Evolutionary conservation across 2,797 vertebrate genomes (phyloP).

Genomic region (Melanogrammus aeglefinus): DNA sequence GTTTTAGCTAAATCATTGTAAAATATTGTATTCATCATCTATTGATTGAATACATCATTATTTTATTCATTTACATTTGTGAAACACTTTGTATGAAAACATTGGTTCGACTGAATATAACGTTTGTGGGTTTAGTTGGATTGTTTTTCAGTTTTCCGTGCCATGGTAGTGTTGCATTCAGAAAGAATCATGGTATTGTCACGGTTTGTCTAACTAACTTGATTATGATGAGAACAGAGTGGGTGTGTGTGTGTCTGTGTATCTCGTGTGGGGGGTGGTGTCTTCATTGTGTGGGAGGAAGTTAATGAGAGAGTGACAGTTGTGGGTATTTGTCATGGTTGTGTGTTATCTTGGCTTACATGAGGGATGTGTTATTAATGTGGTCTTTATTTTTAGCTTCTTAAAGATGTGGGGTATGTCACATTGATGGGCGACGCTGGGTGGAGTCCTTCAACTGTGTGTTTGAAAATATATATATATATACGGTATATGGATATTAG

Average conservation of each 20-base stretch:
- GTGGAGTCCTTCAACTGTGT: background rate
- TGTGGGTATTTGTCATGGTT: background rate
- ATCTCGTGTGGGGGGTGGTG: background rate
- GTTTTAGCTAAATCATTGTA: background rate
- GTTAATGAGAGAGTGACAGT: background rate
- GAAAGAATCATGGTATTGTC: too few relatives aligned
- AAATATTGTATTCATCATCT: background rate
- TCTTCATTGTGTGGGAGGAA: background rate
- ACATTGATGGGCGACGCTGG: conserved; percentile 10
- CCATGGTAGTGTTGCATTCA: too few relatives aligned
- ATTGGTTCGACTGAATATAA: background rate
- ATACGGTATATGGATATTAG: too few relatives aligned
- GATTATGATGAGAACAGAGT: background rate
- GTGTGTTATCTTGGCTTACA: background rate
- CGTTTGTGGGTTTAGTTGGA: background rate
- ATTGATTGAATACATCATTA: background rate
- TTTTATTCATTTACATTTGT: background rate
- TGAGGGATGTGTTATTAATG: background rate
- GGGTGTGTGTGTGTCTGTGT: background rate
- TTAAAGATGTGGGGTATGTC: background rate
- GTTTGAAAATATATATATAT: background rate
- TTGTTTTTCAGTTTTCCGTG: too few relatives aligned
- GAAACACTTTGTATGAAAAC: background rate
- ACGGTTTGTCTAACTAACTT: too few relatives aligned
- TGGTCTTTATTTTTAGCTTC: background rate